Percentiles rank a stretch among this genome's conserved stretches.
phyloP scores from a whole-genome alignment of 1,140 invertebrate genomes.

The Armadillidium nasatum region DNA sequence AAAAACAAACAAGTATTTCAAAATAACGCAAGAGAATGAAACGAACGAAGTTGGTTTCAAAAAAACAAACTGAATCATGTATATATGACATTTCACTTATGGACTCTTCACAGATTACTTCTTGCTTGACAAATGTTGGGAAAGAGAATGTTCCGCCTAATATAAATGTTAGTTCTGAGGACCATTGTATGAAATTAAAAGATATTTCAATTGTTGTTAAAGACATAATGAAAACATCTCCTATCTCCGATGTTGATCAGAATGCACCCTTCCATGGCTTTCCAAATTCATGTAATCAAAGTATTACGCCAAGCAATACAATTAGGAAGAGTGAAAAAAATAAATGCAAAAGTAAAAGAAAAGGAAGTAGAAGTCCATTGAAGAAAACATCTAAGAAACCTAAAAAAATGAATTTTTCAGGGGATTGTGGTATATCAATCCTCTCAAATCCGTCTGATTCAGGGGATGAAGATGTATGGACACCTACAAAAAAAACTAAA shows the following conservation, averaged over 20 bases:
- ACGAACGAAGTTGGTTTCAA: background rate
- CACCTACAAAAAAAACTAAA: background rate
- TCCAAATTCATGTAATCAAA: background rate
- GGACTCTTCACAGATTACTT: constrained; percentile 23
- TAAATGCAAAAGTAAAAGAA: background rate
- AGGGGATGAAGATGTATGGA: background rate
- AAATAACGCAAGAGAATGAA: background rate
- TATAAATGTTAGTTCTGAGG: background rate
- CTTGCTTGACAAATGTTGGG: constrained; percentile 18
- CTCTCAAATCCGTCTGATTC: background rate
- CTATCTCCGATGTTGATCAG: background rate
- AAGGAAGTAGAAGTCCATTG: background rate
- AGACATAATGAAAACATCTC: constrained; percentile 28
- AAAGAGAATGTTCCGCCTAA: constrained; percentile 35
- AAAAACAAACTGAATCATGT: constrained; percentile 10
- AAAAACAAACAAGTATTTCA: constrained; percentile 24
- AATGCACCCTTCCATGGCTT: background rate
- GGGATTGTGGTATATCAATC: background rate
- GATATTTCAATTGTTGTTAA: constrained; percentile 26
- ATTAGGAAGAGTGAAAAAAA: background rate
- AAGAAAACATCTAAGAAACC: background rate
- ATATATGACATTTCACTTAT: constrained; percentile 31
- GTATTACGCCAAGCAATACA: background rate
- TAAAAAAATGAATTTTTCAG: background rate
- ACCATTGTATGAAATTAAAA: background rate